phyloP scores from a whole-genome alignment of 2,888 invertebrate species.

The Callyntrura sp. region DNA sequence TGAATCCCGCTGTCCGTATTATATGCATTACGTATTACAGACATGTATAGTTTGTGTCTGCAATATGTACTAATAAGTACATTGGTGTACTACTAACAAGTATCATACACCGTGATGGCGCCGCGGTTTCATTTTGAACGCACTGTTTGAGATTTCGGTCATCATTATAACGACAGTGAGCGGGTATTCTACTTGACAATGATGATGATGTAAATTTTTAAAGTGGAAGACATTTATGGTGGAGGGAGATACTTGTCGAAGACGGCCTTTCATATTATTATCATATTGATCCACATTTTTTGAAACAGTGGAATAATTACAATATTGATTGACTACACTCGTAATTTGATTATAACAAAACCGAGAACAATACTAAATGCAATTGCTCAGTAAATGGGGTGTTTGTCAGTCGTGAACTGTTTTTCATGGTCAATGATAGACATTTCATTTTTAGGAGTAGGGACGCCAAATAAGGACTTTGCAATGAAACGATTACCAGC shows the following conservation, averaged over 20 bases:
- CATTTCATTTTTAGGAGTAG: background rate
- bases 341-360: background rate
- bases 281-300: background rate
- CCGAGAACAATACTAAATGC: background rate
- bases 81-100: background rate
- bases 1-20: background rate
- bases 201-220: slow-evolving; percentile 39
- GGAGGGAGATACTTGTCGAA: too few relatives aligned
- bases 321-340: background rate
- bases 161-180: slow-evolving; percentile 44
- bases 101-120: background rate
- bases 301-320: background rate
- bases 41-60: background rate
- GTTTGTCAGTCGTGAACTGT: slow-evolving; percentile 5
- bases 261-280: too few relatives aligned
- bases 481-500: slow-evolving; percentile 23
- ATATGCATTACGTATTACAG: too few relatives aligned
- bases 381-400: slow-evolving; percentile 11
- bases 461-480: slow-evolving; percentile 3
- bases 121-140: slow-evolving; percentile 51
- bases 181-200: slow-evolving; percentile 39
- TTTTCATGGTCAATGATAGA: slow-evolving; percentile 3
- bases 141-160: slow-evolving; percentile 70
- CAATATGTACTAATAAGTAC: background rate
- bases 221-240: too few relatives aligned